A percentile compares a stretch with the other conserved stretches of the same genome.
Evolutionary conservation across 2,888 invertebrate genomes (phyloP).

Genomic region (Drosophila mayaguana): DNA sequence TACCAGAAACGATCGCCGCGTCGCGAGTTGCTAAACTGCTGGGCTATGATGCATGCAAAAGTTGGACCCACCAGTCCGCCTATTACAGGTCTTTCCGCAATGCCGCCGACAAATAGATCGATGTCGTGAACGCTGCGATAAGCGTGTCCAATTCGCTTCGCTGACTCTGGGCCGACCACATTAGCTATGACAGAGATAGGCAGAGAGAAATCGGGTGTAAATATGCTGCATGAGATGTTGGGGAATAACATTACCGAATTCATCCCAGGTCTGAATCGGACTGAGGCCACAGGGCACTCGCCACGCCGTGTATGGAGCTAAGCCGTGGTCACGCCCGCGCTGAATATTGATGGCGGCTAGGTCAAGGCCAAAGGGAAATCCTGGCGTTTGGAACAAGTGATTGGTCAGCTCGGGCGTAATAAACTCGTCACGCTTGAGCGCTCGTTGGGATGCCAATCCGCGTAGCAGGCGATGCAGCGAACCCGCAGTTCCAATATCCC

Average conservation of each 20-base stretch:
- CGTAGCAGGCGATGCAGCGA: conserved; percentile 92
- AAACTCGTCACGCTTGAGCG: conserved; percentile 92
- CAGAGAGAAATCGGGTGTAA: background rate
- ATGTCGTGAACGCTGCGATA: conserved; percentile 92
- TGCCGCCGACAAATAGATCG: conserved; percentile 92
- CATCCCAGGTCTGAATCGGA: conserved; percentile 89
- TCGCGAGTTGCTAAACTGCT: conserved; percentile 92
- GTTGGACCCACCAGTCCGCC: conserved; percentile 93
- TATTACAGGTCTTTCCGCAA: conserved; percentile 92
- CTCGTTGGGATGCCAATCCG: conserved; percentile 91
- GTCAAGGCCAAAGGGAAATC: conserved; percentile 92
- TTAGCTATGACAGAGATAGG: conserved; percentile 79
- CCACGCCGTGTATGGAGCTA: conserved; percentile 92
- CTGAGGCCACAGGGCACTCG: conserved; percentile 91
- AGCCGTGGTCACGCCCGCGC: conserved; percentile 94
- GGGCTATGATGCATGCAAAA: conserved; percentile 94
- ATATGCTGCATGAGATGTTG: background rate
- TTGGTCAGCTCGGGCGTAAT: conserved; percentile 93
- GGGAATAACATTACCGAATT: conserved; percentile 85
- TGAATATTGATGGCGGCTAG: conserved; percentile 95
- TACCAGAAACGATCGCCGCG: conserved; percentile 94
- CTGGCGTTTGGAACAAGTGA: conserved; percentile 91
- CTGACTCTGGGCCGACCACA: conserved; percentile 88
- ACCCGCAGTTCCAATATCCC: conserved; percentile 91
- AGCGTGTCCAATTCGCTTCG: conserved; percentile 87